Percentiles rank a stretch among this genome's conserved stretches.
Evolutionary conservation across 1,140 invertebrate species (phyloP).

Genomic region (Druon quercuslanigerum): DNA sequence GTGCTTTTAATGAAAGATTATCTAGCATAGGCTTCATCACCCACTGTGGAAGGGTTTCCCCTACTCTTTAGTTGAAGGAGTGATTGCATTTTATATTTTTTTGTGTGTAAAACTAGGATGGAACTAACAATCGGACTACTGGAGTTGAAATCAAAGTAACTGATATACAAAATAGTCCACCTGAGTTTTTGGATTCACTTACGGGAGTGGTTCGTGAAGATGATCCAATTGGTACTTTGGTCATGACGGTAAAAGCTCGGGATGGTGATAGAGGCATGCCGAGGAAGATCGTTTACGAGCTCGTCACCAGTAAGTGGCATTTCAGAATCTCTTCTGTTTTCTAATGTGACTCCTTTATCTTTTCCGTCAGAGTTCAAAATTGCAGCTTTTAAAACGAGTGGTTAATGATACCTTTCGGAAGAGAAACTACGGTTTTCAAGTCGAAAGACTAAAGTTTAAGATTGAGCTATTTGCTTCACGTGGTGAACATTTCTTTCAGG

Average conservation of each 20-base stretch:
- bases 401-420: not conserved
- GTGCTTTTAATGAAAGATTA: too few species aligned
- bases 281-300: conserved; percentile 84
- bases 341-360: conserved; percentile 24
- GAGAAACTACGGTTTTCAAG: not conserved
- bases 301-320: conserved; percentile 84
- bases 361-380: not conserved
- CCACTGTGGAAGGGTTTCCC: too few species aligned
- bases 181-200: conserved; percentile 87
- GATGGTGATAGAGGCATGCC: conserved; percentile 90
- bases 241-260: conserved; percentile 85
- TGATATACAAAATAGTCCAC: conserved; percentile 89
- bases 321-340: conserved; percentile 25
- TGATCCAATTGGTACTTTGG: conserved; percentile 88
- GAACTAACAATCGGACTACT: conserved; percentile 82
- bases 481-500: too few species aligned
- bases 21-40: too few species aligned
- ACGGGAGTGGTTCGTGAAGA: conserved; percentile 89
- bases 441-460: not conserved
- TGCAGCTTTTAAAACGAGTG: not conserved
- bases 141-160: conserved; percentile 85
- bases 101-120: conserved; percentile 80
- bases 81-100: conserved; percentile 32
- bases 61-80: too few species aligned
- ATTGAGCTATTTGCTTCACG: too few species aligned